Evolutionary conservation across 2,113 vertebrate genomes (phyloP), one percentile per base, ranked within the genome.

Genomic region (Zosterops hypoxanthus): DNA sequence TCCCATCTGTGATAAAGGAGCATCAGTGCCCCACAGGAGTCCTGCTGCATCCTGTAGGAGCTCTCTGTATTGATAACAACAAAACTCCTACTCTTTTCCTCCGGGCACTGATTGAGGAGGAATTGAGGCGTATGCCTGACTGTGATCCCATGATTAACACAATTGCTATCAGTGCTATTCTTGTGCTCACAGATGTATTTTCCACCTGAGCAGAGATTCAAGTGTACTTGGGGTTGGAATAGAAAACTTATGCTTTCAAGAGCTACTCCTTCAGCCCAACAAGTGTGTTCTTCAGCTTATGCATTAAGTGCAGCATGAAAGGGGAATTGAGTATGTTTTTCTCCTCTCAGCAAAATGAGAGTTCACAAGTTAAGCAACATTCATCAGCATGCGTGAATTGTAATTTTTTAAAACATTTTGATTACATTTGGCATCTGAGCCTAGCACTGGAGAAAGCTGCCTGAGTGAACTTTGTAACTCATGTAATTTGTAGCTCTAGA

Each of bases 31-130:
- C 41, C 31, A 22, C 46, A 56, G 14, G 9, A 65, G 12, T 13
- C 36, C 36, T 56, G 20, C 9, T 12, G 14, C 14, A 28, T 25
- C 14, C 13, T 68, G 12, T 26, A n/a, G 0, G 0, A 73, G 25
- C 3, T 49, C 25, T 88, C n/a, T 42, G 3, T 7, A 24, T 15
- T 31, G 36, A 46, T 41, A 36, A 65, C 10, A 47, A 9, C 8
- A 34, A 46, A 49, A 36, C 8, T 47, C 26, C 6, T 25, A 5
- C 41, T 13, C 47, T 41, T 41, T 28, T 26, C 8, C 22, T 6
- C 5, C 15, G 56, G 28, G 17, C 9, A 50, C 16, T 26, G 18
- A 42, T 5, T 57, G 59, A 64, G 41, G 41, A 61, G 18, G 5
- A 49, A 19, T 4, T 57, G 63, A 86, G 47, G 20, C 23, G 34